Conservation (phyloP, 1,140 invertebrate species). For the Dryas iulia region DNA sequence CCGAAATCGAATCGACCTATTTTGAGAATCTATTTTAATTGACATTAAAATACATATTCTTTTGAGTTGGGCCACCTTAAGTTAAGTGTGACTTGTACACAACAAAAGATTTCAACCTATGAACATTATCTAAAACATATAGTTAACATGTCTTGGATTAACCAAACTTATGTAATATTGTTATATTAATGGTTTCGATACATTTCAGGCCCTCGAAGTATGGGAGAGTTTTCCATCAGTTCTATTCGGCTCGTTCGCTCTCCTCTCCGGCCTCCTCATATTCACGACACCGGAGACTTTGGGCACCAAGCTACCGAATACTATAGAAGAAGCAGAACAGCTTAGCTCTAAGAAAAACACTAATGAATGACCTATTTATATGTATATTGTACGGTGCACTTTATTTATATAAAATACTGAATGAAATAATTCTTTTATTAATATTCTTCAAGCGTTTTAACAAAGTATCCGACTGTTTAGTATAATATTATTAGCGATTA, state of each 20-base stretch:
- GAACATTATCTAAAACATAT: background rate
- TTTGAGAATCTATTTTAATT: too few species aligned
- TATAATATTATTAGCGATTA: too few species aligned
- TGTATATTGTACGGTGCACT: background rate
- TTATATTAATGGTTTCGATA: background rate
- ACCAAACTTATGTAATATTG: background rate
- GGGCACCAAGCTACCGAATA: constrained; percentile 84
- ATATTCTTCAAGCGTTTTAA: too few species aligned
- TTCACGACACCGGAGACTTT: constrained; percentile 87
- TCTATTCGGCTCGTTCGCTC: constrained; percentile 82
- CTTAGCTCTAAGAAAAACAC: background rate
- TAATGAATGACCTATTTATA: background rate
- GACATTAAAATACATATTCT: too few species aligned
- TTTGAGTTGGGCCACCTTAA: too few species aligned
- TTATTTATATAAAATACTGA: background rate
- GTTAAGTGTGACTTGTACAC: too few species aligned
- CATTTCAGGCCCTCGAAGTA: constrained; percentile 36
- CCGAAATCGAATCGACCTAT: too few species aligned
- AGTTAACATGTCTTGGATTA: background rate
- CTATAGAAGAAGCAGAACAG: constrained; percentile 81
- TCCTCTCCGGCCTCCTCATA: constrained; percentile 81
- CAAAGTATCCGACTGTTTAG: too few species aligned
- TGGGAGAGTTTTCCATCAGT: constrained; percentile 81
- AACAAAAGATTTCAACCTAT: too few species aligned
- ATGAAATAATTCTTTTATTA: too few species aligned